These are phyloP conservation scores for Sarcophaga bullata DNA, from an alignment of 1,140 invertebrate species.

Conservation along the genomic window DNA sequence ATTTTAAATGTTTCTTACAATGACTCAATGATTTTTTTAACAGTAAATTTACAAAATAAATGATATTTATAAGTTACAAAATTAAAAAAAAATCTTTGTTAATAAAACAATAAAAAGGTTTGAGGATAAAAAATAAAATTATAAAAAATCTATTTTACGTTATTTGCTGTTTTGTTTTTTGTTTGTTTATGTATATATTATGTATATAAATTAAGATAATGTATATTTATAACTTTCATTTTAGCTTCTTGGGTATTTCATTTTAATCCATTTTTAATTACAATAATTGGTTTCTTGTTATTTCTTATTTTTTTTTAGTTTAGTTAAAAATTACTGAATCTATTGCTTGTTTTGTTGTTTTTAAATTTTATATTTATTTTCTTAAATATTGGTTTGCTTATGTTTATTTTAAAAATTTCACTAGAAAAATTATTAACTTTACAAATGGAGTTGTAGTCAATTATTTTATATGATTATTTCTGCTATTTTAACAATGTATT, in stretches of 20 bases:
- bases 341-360: constrained; percentile 22
- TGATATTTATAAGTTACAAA: constrained; percentile 21
- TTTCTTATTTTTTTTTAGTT: constrained; percentile 15
- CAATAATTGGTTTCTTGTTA: constrained; percentile 7
- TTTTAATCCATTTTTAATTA: constrained; percentile 9
- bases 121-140: constrained; percentile 18
- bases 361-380: background rate
- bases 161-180: background rate
- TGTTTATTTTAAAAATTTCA: constrained; percentile 17
- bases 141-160: background rate
- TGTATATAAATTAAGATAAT: constrained; percentile 24
- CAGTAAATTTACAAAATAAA: constrained; percentile 29
- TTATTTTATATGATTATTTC: constrained; percentile 7
- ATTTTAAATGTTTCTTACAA: constrained; percentile 18
- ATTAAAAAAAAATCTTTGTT: background rate
- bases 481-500: background rate
- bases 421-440: constrained; percentile 19
- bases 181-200: background rate
- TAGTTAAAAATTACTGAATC: constrained; percentile 17
- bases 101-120: constrained; percentile 1
- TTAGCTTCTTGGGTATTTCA: background rate
- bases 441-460: background rate
- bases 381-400: background rate
- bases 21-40: constrained; percentile 15
- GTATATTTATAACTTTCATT: constrained; percentile 19